Conservation (phyloP, 2,797 vertebrate genomes). For the Macrochelys suwanniensis region DNA sequence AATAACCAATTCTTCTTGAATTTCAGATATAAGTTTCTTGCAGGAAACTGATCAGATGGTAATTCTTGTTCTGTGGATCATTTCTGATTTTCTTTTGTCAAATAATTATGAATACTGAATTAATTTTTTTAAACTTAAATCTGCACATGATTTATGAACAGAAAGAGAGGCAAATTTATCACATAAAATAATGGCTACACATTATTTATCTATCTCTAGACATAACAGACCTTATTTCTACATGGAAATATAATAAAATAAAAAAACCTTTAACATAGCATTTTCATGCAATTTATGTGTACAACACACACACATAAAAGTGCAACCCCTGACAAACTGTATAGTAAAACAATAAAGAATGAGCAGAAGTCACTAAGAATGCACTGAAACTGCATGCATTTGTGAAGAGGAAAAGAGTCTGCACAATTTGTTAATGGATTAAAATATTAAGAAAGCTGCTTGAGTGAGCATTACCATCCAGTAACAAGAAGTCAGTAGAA, state of each 20-base stretch:
- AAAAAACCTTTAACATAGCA: not conserved
- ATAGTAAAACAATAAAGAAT: not conserved
- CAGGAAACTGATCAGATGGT: fast-evolving
- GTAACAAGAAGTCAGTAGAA: not conserved
- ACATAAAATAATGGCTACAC: not conserved
- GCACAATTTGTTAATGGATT: not conserved
- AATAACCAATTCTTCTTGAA: not conserved
- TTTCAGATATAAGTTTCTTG: not conserved
- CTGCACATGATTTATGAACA: not conserved
- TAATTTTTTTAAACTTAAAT: not conserved
- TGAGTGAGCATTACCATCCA: not conserved
- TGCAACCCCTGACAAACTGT: not conserved
- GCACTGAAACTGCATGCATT: not conserved
- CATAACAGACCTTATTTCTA: not conserved
- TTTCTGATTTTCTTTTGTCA: not conserved
- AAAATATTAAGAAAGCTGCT: not conserved
- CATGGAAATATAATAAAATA: not conserved
- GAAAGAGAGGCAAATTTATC: not conserved
- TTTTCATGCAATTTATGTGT: not conserved
- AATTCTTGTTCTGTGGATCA: no score
- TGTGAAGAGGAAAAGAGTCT: not conserved
- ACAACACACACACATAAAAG: no score
- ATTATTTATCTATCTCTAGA: not conserved
- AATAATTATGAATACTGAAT: not conserved
- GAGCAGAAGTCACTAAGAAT: not conserved